Percentiles rank a stretch among this genome's conserved stretches.
Evolutionary conservation across 2,113 vertebrate genomes (phyloP).

Genomic region (Arenaria interpres): DNA sequence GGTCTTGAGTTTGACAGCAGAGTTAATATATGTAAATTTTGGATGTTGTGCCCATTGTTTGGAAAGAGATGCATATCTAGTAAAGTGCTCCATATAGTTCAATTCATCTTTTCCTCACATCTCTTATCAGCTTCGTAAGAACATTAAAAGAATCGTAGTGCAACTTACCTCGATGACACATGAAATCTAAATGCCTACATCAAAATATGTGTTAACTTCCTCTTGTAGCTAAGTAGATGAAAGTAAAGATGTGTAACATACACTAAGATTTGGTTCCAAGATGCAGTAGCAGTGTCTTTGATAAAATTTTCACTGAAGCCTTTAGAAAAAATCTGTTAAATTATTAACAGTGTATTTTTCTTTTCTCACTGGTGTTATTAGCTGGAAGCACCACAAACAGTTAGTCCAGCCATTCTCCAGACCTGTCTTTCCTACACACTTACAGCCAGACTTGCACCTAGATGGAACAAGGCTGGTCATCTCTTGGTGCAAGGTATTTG

Average conservation of each 20-base stretch:
- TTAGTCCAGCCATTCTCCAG: slow-evolving; percentile 81
- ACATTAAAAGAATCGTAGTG: not conserved
- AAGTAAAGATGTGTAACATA: not conserved
- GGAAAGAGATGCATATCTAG: not conserved
- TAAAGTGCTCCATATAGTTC: not conserved
- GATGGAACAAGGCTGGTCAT: slow-evolving; percentile 88
- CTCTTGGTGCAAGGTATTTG: slow-evolving; percentile 83
- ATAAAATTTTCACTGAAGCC: not conserved
- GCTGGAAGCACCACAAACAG: slow-evolving; percentile 75
- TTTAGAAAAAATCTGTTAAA: not conserved
- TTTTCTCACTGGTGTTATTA: slow-evolving; percentile 53
- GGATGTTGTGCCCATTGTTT: not conserved
- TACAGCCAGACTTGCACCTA: slow-evolving; percentile 79
- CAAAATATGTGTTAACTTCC: not conserved
- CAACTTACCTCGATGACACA: rapidly evolving
- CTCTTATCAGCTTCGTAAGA: not conserved
- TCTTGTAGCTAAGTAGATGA: not conserved
- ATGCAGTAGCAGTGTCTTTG: not conserved
- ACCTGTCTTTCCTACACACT: slow-evolving; percentile 86
- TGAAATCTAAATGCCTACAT: not conserved
- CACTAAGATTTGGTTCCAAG: not conserved
- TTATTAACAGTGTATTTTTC: not conserved
- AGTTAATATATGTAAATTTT: not conserved
- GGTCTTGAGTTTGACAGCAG: not conserved
- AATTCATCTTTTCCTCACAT: not conserved